These are phyloP conservation scores for Dryococelus australis DNA, from an alignment of 2,888 invertebrate species.

Conservation along the genomic window DNA sequence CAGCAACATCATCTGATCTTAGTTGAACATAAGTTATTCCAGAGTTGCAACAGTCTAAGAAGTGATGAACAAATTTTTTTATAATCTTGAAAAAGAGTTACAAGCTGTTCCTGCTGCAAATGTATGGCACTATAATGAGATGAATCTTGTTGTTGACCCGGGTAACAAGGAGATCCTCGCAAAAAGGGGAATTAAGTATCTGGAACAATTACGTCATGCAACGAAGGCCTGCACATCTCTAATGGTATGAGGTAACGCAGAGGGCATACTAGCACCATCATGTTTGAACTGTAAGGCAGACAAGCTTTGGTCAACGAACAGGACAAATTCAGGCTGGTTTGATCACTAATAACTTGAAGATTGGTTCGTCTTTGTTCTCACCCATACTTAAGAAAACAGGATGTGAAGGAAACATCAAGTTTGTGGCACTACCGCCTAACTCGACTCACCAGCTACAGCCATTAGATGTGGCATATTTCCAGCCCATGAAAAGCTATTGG, in stretches of 20 bases:
- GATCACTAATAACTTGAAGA: no score
- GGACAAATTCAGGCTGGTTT: no score
- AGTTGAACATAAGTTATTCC: conserved; percentile 33
- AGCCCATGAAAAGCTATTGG: neutral
- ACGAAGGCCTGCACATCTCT: no score
- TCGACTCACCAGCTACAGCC: conserved; percentile 18
- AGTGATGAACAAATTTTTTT: neutral
- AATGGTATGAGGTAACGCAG: no score
- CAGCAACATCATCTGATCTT: conserved; percentile 46
- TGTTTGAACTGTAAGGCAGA: no score
- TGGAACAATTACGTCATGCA: no score
- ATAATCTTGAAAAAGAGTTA: neutral
- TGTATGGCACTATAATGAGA: neutral
- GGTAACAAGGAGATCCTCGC: no score
- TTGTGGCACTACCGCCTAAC: neutral
- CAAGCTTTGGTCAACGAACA: no score
- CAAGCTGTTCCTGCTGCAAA: neutral
- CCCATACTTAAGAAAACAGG: neutral
- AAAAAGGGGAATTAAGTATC: no score
- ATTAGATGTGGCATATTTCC: conserved; percentile 16
- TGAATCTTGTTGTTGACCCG: no score
- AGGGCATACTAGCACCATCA: no score
- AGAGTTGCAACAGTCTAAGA: neutral
- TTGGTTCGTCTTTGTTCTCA: no score
- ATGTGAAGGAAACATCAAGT: neutral